Base-by-base conservation (phyloP, 2,113 vertebrate genomes). In the Chaetodon trifascialis region DNA sequence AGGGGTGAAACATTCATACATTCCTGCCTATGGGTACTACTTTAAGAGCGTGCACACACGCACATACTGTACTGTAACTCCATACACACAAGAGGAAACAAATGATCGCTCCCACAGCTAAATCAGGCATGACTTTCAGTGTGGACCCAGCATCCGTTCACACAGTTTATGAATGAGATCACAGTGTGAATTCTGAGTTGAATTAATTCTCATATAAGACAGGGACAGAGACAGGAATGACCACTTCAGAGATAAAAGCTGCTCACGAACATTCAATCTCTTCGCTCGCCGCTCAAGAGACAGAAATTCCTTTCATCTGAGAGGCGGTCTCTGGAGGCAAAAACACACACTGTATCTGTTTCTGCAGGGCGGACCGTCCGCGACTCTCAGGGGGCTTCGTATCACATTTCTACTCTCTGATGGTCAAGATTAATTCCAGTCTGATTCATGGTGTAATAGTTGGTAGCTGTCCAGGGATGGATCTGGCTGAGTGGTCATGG, bases 301-400 rank as follows among this genome's bases (percentile, higher is more conserved):
- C 25, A 70, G 4, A 59, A 52, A 79, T 79, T 75, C 75, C 69
- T 95, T 87, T 91, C 30, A 90, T 87, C 44, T 84, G 77, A 74
- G 79, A 66, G 72, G 19, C 19, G 4, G 71, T 73, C 51, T 66
- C 70, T 64, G 72, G 34, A 87, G 72, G 55, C 64, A 30, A 11
- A 76, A 19, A 73, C 19, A 73, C 19, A 5, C 49, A 76, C 7
- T 72, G 25, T 25, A 55, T 46, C n/a, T 82, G 36, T 64, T 56
- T 69, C 68, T 81, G 86, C 68, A 40, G 73, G 76, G 80, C 60
- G 70, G 82, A 83, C 73, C 34, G 47, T 81, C 62, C 73, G 84
- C 11, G 21, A 55, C 71, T 86, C 87, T 87, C 73, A 55, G 75
- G 64, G 65, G 85, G 65, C 80, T 75, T 73, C 64, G 59, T 16